phyloP scores from a whole-genome alignment of 2,797 vertebrate genomes.

The Vespertilio murinus region DNA sequence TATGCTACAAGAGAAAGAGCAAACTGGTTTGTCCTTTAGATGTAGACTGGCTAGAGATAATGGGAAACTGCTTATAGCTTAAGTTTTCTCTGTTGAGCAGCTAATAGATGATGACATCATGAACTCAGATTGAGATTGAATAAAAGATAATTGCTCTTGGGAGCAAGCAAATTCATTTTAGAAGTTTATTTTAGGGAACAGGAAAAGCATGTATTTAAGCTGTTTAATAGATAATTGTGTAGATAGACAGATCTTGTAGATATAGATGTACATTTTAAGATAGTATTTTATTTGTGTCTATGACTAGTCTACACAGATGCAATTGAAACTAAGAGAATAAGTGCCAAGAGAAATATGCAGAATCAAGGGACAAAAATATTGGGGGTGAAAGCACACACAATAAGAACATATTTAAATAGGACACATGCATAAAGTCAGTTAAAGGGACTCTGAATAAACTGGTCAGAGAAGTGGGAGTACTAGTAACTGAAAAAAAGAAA shows the following conservation, averaged over 20 bases:
- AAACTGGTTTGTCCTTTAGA: background rate
- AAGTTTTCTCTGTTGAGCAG: background rate
- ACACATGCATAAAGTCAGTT: background rate
- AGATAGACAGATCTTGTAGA: background rate
- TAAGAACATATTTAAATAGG: background rate
- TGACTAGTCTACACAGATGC: background rate
- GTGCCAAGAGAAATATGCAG: background rate
- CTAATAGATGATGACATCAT: background rate
- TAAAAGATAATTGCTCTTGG: background rate
- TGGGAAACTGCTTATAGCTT: no score
- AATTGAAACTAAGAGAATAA: background rate
- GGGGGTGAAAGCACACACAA: background rate
- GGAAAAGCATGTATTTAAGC: background rate
- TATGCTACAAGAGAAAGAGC: background rate
- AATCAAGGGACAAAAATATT: background rate
- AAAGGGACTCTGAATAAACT: background rate
- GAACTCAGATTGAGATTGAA: background rate
- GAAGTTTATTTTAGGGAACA: background rate
- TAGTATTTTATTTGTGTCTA: background rate
- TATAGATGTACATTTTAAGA: background rate
- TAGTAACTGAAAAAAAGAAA: background rate
- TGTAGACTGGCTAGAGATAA: no score
- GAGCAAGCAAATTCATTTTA: background rate
- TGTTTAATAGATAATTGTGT: background rate
- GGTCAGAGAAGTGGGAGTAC: background rate